Conservation (phyloP, 2,113 vertebrate species). For the mouse (Mus musculus) region DNA sequence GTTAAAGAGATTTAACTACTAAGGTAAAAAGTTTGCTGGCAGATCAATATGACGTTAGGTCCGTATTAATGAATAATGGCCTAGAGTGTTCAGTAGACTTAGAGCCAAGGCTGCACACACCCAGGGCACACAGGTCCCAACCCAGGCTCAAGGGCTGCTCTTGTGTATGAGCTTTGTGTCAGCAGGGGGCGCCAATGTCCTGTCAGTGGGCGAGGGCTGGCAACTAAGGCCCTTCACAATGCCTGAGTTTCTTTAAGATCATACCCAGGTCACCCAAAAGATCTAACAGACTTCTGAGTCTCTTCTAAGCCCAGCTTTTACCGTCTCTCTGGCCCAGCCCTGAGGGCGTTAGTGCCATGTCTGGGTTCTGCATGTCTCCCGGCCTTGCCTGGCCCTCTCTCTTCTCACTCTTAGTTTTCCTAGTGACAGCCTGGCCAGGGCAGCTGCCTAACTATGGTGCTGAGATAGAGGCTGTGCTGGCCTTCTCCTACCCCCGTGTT, state of each 20-base stretch:
- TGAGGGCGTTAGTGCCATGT: neutral
- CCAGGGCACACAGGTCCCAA: neutral
- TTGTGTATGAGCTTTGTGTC: neutral
- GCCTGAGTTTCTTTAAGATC: neutral
- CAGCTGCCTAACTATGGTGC: neutral
- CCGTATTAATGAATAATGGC: neutral
- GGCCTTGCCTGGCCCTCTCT: neutral
- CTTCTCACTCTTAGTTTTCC: neutral
- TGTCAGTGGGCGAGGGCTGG: neutral
- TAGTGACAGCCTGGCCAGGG: neutral
- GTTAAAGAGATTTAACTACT: neutral
- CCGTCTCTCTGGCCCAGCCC: neutral
- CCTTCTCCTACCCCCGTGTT: neutral
- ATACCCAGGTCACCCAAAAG: neutral
- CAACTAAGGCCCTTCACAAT: neutral
- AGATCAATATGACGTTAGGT: neutral
- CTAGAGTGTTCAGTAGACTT: neutral
- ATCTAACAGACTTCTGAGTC: neutral
- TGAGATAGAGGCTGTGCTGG: neutral
- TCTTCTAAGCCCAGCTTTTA: neutral
- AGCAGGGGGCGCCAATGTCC: neutral
- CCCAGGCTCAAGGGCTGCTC: neutral
- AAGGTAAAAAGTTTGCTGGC: constrained; percentile 22
- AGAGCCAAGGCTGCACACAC: neutral
- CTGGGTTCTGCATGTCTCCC: neutral